phyloP scores from a whole-genome alignment of 2,888 invertebrate genomes.

The Drosophila histrio region DNA sequence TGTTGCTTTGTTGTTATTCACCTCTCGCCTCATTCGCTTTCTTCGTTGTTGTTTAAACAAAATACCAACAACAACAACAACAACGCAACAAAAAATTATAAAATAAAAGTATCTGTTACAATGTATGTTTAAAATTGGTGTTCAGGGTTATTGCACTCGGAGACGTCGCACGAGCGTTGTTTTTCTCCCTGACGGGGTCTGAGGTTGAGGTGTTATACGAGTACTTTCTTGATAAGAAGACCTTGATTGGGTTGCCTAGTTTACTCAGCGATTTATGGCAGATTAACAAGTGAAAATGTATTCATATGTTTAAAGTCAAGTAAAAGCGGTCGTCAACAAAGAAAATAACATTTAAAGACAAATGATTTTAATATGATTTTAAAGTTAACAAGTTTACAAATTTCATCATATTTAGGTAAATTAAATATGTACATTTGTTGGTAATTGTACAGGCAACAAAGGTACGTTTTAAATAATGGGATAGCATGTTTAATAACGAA shows the following conservation, averaged over 20 bases:
- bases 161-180: slow-evolving; percentile 20
- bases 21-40: slow-evolving; percentile 54
- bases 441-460: no score
- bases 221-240: slow-evolving; percentile 35
- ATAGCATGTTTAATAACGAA: no score
- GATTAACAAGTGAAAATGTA: slow-evolving; percentile 29
- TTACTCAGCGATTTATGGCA: slow-evolving; percentile 23
- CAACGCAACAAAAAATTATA: slow-evolving; percentile 20
- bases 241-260: slow-evolving; percentile 3
- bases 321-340: no score
- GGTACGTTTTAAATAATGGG: no score
- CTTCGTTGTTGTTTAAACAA: slow-evolving; percentile 30
- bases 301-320: no score
- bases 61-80: slow-evolving; percentile 8
- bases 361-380: no score
- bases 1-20: slow-evolving; percentile 43
- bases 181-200: neutral
- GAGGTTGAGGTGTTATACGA: neutral
- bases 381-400: no score
- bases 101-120: slow-evolving; percentile 30
- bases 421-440: no score
- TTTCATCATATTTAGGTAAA: no score
- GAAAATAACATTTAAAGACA: no score
- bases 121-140: slow-evolving; percentile 23
- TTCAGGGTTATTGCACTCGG: slow-evolving; percentile 66